phyloP scores from a whole-genome alignment of 2,113 vertebrate genomes.

The Alectura lathami region DNA sequence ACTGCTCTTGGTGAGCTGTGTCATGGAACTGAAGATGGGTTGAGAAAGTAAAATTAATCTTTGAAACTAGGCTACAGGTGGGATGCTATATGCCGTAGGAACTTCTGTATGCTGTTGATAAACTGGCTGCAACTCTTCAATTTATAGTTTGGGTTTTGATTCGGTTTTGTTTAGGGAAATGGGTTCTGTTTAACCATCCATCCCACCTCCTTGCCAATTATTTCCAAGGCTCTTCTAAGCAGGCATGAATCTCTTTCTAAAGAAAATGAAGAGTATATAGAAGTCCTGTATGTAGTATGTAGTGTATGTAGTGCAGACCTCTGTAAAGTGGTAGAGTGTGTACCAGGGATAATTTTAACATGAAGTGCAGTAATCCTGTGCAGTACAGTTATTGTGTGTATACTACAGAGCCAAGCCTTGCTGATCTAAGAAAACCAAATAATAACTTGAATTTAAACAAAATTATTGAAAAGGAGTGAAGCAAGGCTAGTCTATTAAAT shows the following conservation, averaged over 20 bases:
- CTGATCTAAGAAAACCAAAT: neutral
- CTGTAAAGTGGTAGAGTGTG: neutral
- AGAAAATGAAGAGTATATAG: neutral
- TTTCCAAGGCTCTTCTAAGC: neutral
- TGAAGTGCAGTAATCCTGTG: neutral
- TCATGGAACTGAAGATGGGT: neutral
- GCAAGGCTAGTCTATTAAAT: neutral
- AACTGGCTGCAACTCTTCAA: neutral
- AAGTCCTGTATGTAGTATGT: accelerated
- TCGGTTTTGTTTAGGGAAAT: neutral
- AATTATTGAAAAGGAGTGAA: neutral
- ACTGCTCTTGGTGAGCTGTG: neutral
- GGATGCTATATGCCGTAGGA: neutral
- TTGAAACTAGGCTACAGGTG: neutral
- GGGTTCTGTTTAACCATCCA: neutral
- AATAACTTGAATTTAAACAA: neutral
- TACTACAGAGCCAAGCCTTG: neutral
- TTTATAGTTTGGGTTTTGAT: neutral
- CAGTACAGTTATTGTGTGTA: neutral
- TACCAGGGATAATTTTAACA: accelerated
- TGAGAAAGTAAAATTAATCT: neutral
- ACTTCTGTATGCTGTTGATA: neutral
- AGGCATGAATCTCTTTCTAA: neutral
- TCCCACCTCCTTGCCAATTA: neutral
- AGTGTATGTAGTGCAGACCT: accelerated